Percentiles rank a stretch among this genome's conserved stretches.
Evolutionary conservation across 2,888 invertebrate species (phyloP).

Genomic region (Buathra laborator): DNA sequence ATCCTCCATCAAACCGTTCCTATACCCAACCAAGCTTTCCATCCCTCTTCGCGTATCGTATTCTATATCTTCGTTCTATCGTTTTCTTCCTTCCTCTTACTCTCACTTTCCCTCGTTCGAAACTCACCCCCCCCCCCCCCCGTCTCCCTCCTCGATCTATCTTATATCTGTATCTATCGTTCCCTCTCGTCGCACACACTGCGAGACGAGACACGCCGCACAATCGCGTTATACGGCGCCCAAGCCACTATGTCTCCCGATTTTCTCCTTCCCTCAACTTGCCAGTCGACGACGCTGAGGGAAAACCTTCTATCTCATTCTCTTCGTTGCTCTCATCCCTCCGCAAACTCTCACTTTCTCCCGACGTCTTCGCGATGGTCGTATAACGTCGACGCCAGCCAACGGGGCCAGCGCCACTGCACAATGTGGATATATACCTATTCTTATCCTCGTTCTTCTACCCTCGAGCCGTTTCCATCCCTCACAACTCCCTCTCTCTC

Average conservation of each 20-base stretch:
- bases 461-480: slow-evolving; percentile 26
- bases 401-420: not conserved
- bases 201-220: not conserved
- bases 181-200: not conserved
- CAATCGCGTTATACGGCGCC: slow-evolving; percentile 37
- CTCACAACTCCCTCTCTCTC: slow-evolving; percentile 2
- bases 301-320: not conserved
- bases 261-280: not conserved
- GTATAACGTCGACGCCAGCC: not conserved
- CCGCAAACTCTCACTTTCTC: slow-evolving; percentile 33
- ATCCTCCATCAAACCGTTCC: slow-evolving; percentile 21
- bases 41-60: slow-evolving; percentile 15
- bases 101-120: slow-evolving; percentile 8
- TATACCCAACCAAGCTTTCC: slow-evolving; percentile 8
- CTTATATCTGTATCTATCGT: too few relatives aligned
- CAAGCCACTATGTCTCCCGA: slow-evolving; percentile 27
- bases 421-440: not conserved
- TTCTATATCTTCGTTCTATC: slow-evolving; percentile 24
- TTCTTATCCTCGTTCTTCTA: slow-evolving; percentile 24
- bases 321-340: not conserved
- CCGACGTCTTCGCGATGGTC: not conserved
- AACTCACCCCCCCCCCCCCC: not conserved
- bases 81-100: slow-evolving; percentile 19
- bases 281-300: not conserved
- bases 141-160: not conserved